Evolutionary conservation across 2,113 vertebrate genomes (phyloP).

Genomic region (Rutilus rutilus): DNA sequence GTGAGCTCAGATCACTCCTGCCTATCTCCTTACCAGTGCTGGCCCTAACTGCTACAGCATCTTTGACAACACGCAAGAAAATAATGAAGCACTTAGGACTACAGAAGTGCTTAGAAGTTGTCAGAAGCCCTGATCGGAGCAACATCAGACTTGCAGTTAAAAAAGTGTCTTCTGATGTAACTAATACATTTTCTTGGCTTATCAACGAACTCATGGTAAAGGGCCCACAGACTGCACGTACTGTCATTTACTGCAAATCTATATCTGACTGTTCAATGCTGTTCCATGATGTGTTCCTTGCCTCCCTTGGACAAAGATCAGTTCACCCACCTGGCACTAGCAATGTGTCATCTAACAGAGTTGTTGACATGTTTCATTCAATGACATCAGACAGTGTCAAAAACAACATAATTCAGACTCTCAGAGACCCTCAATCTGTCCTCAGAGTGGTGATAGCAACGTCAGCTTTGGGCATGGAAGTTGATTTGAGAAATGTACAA

Average conservation of each 20-base stretch:
- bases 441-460: too few species aligned
- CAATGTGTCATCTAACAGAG: background rate
- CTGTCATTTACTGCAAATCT: background rate
- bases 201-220: background rate
- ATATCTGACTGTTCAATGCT: background rate
- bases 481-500: background rate
- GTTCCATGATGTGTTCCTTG: background rate
- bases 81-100: background rate
- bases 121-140: background rate
- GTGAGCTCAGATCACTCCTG: too few species aligned
- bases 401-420: conserved; percentile 1
- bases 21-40: too few species aligned
- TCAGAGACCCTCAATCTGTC: background rate
- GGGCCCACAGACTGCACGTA: background rate
- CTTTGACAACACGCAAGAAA: background rate
- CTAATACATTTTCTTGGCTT: background rate
- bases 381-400: too few species aligned
- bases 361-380: conserved; percentile 1
- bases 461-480: too few species aligned
- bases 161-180: background rate
- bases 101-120: background rate
- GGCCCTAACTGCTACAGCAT: too few species aligned
- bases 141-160: background rate
- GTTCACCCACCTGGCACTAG: background rate
- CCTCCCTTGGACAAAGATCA: conserved; percentile 4